These are phyloP conservation scores for Beroe ovata DNA, from an alignment of 37 sponge, comb jelly and placozoan genomes.

Conservation along the genomic window DNA sequence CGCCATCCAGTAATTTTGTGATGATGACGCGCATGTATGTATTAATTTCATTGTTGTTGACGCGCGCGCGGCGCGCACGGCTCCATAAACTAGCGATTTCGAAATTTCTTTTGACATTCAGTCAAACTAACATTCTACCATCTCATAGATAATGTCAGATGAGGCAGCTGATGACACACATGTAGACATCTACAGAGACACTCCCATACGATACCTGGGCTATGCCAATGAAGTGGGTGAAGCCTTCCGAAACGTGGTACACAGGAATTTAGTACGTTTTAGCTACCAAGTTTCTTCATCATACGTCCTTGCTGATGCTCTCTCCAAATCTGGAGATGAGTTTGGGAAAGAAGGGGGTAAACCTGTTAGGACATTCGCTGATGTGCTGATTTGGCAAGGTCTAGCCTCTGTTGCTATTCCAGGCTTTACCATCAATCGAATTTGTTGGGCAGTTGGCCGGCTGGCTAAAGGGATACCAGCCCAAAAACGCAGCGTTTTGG, in stretches of 20 bases:
- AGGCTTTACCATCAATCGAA: constrained; percentile 71
- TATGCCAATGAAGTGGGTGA: constrained; percentile 78
- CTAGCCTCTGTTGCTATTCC: constrained; percentile 76
- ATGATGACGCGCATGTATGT: too few species aligned
- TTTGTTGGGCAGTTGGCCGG: constrained; percentile 67
- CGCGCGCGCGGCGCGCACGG: too few species aligned
- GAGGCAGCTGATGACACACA: too few species aligned
- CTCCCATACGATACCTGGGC: constrained; percentile 54
- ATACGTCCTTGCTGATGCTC: constrained; percentile 71
- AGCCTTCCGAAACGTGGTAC: constrained; percentile 71
- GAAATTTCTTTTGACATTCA: too few species aligned
- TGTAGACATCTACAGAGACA: constrained; percentile 32
- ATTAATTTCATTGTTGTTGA: too few species aligned
- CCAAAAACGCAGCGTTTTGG: constrained; percentile 8
- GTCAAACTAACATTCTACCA: too few species aligned
- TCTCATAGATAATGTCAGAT: too few species aligned
- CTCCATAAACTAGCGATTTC: too few species aligned
- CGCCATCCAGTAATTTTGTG: too few species aligned
- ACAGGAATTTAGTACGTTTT: constrained; percentile 65
- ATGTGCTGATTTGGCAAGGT: constrained; percentile 74
- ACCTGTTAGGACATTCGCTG: constrained; percentile 65
- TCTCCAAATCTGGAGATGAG: constrained; percentile 25
- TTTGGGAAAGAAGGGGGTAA: background rate
- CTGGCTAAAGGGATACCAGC: background rate
- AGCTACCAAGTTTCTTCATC: constrained; percentile 70